Percentiles rank a stretch among this genome's conserved stretches.
Conservation (phyloP, 2,113 vertebrate genomes). For the Dolichotis patagonum region DNA sequence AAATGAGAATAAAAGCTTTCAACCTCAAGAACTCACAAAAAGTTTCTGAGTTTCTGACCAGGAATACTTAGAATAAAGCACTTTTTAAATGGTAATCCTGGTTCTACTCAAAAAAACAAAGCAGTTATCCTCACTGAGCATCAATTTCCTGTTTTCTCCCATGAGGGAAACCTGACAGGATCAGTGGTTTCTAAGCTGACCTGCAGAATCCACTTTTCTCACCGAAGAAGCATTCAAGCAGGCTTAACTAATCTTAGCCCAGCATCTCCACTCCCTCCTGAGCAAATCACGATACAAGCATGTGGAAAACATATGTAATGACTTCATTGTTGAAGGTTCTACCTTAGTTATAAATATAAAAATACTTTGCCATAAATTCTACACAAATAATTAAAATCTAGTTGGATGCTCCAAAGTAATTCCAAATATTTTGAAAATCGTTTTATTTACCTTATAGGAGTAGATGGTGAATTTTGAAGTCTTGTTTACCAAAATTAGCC, state of each 20-base stretch:
- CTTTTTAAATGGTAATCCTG: not conserved
- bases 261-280: not conserved
- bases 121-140: not conserved
- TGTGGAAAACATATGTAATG: not conserved
- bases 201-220: not conserved
- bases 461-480: not conserved
- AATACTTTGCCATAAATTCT: fast-evolving
- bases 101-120: not conserved
- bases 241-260: not conserved
- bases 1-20: not conserved
- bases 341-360: not conserved
- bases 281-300: not conserved
- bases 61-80: not conserved
- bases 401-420: not conserved
- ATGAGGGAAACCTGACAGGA: not conserved
- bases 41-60: not conserved
- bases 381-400: not conserved
- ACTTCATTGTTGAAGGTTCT: not conserved
- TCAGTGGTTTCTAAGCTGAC: not conserved
- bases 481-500: not conserved
- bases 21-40: not conserved
- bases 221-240: not conserved
- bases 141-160: not conserved
- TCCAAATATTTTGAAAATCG: not conserved
- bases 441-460: not conserved